Evolutionary conservation across 2,113 vertebrate species (phyloP).

Genomic region (Solea senegalensis): DNA sequence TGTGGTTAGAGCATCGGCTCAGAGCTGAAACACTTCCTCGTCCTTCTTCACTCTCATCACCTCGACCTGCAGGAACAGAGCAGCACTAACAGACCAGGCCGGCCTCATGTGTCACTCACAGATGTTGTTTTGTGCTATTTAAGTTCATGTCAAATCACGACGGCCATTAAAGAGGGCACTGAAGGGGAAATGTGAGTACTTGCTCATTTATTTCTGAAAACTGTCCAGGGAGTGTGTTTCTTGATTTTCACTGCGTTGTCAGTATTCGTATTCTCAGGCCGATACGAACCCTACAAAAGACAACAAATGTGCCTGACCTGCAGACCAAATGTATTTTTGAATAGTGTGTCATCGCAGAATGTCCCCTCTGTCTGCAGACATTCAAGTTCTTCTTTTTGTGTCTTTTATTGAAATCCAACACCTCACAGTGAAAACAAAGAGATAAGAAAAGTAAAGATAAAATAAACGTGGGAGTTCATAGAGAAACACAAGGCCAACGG

Average conservation of each 20-base stretch:
- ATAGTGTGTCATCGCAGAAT: too few relatives aligned
- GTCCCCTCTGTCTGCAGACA: too few relatives aligned
- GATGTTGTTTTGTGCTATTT: background rate
- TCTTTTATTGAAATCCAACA: too few relatives aligned
- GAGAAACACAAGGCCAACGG: too few relatives aligned
- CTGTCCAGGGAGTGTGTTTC: background rate
- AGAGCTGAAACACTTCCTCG: slow-evolving; percentile 66
- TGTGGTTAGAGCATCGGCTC: slow-evolving; percentile 52
- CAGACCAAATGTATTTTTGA: too few relatives aligned
- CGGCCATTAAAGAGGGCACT: background rate
- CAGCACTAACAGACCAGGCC: background rate
- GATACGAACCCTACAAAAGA: too few relatives aligned
- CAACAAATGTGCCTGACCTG: too few relatives aligned
- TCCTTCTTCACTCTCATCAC: slow-evolving; percentile 31
- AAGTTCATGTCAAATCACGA: too few relatives aligned
- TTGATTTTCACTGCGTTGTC: background rate
- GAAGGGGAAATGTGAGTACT: slow-evolving; percentile 35
- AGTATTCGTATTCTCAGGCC: background rate
- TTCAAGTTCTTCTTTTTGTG: too few relatives aligned
- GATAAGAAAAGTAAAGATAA: too few relatives aligned
- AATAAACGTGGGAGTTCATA: too few relatives aligned
- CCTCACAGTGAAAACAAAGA: too few relatives aligned
- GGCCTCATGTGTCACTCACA: slow-evolving; percentile 24
- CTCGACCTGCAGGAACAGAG: background rate
- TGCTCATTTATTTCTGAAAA: slow-evolving; percentile 16